Evolutionary conservation across 2,888 invertebrate species (phyloP), one percentile per base, ranked within the genome.

Genomic region (Acanthosepion pharaonis): DNA sequence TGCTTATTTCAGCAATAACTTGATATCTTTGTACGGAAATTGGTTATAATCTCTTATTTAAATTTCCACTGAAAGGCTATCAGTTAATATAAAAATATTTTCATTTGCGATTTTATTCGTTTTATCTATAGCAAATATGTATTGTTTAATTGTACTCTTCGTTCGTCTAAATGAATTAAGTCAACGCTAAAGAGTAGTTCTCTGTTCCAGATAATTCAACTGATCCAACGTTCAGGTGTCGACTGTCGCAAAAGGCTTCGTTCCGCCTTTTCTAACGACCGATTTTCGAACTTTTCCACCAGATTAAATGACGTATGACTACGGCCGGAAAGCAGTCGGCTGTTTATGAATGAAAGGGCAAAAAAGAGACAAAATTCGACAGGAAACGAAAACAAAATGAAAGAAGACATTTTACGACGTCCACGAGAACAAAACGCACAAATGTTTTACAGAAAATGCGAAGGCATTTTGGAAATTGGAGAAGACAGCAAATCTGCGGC

Each of bases 181-280:
- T 33, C 8, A 78, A n/a, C 78, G n/a, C 78, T 78, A 78, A 78
- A 78, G 78, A 78, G 78, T 78, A 78, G 78, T 78, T 78, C 78
- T 78, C 18, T 78, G 78, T 78, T 78, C 78, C 78, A 78, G 78
- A 78, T 78, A n/a, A n/a, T 78, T 11, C 78, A 78, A n/a, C 78
- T 78, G 78, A 78, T 78, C n/a, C 78, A 78, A 78, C 78, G 78
- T 78, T 78, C 78, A 78, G 78, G 78, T 78, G 78, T 78, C 78
- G n/a, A 78, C 78, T 78, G 78, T 78, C 78, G 78, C n/a, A 78
- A 78, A 78, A 78, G 78, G 78, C 78, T 15, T 78, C 78, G 78
- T 33, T 20, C 78, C 78, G n/a, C 15, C 78, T n/a, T 78, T 78
- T 15, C 9, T 33, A 78, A 78, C 78, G 78, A 78, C 11, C 11